Evolutionary conservation across 2,113 vertebrate genomes (phyloP), one percentile per base, ranked within the genome.

Genomic region (Rostratula benghalensis): DNA sequence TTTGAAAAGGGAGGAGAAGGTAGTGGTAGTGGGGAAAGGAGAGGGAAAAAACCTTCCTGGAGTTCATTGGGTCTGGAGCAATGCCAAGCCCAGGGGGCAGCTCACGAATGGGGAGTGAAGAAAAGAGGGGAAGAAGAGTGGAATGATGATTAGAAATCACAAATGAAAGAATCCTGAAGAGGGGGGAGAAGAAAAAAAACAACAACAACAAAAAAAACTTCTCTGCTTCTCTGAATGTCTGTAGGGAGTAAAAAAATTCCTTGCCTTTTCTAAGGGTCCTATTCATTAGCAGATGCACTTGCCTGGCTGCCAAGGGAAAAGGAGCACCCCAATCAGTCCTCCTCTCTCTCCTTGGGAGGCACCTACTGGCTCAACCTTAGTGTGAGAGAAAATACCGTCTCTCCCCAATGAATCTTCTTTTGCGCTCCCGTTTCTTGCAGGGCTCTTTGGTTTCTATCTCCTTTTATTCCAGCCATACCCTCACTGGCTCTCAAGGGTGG

Each of bases 91-190:
- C 93, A 5, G 90, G 96, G 94, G 94, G 95, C 31, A 7, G 48
- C 70, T 64, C 2, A 5, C 12, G 0, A 94, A 94, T 82, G 77
- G 73, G 69, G 82, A 82, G 41, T 45, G 83, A 95, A 97, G 89
- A 97, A 94, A 94, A 84, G 17, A 21, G 30, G 56, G 33, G 19
- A 65, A 93, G 93, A 87, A 91, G 89, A 95, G 82, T 2, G 6
- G 96, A 96, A 94, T 96, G 93, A 85, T 86, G 95, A 97, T 93
- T 91, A 95, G 95, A 90, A 93, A 93, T 75, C 69, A 95, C 86
- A 94, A 96, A 93, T 77, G 94, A 97, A 97, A 90, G 83, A 97
- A 81, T 95, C 9, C 71, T 3, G 13, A 65, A 53, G 87, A 23
- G 45, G 25, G 37, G 43, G 67, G 61, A 59, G 37, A 48, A 76